Evolutionary conservation across 2,113 vertebrate species (phyloP).

Genomic region (Cardinalis cardinalis): DNA sequence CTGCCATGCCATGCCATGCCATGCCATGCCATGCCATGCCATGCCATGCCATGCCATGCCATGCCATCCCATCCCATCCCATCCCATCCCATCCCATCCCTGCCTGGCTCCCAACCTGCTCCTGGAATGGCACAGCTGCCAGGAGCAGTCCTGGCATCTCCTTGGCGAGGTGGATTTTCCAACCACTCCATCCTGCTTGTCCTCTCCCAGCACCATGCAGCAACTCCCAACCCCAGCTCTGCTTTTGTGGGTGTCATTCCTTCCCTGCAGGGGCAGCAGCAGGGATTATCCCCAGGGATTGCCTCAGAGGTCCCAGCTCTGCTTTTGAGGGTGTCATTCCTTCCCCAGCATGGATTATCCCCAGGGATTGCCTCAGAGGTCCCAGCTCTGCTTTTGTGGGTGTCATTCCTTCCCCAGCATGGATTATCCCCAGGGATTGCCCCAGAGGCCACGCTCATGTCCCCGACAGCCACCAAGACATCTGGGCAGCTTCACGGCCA

Average conservation of each 20-base stretch:
- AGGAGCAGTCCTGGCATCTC: background rate
- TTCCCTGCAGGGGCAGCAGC: background rate
- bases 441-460: background rate
- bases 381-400: background rate
- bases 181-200: fast-evolving
- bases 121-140: background rate
- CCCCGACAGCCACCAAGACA: background rate
- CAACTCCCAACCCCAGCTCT: background rate
- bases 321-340: fast-evolving
- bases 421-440: background rate
- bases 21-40: too few relatives aligned
- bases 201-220: background rate
- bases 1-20: too few relatives aligned
- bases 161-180: background rate
- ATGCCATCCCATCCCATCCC: too few relatives aligned
- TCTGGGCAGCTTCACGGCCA: background rate
- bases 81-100: background rate
- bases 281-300: background rate
- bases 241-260: fast-evolving
- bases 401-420: fast-evolving
- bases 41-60: too few relatives aligned
- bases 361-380: background rate
- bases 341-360: background rate
- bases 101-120: background rate
- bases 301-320: background rate